A percentile compares a stretch with the other conserved stretches of the same genome.
These are phyloP conservation scores for Cladopsammia gracilis DNA, from an alignment of 64 coral and sea anemone species.

Conservation along the genomic window DNA sequence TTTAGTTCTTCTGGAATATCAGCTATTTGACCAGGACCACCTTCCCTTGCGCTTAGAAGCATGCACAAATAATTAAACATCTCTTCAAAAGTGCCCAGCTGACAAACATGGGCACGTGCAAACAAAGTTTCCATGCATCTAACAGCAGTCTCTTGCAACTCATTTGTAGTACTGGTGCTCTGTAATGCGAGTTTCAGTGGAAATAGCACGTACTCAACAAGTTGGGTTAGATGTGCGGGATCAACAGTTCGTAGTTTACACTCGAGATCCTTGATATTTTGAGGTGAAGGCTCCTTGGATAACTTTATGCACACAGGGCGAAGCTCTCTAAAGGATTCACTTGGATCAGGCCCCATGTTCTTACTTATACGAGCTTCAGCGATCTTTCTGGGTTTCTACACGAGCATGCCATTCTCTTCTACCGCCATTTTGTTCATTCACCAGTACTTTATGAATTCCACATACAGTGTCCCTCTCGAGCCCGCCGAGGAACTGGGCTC, in stretches of 20 bases:
- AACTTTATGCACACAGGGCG: constrained; percentile 78
- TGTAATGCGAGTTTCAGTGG: constrained; percentile 84
- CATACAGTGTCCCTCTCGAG: too few species aligned
- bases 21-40: constrained; percentile 34
- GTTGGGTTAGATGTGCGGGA: constrained; percentile 26
- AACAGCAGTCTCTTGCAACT: constrained; percentile 75
- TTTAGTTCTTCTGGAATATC: constrained; percentile 79
- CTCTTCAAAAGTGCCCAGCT: constrained; percentile 66
- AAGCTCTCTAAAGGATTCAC: constrained; percentile 74
- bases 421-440: too few species aligned
- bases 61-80: constrained; percentile 66
- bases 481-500: too few species aligned
- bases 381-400: too few species aligned
- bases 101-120: constrained; percentile 29
- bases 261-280: constrained; percentile 61
- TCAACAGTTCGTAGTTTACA: constrained; percentile 16
- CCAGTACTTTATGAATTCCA: too few species aligned
- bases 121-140: constrained; percentile 67
- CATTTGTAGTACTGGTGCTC: constrained; percentile 41
- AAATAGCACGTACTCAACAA: constrained; percentile 82
- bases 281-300: constrained; percentile 67
- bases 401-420: too few species aligned
- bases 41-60: constrained; percentile 50
- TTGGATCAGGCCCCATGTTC: constrained; percentile 65
- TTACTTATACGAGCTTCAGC: too few species aligned